A percentile compares a stretch with the other conserved stretches of the same genome.
Evolutionary conservation across 2,888 invertebrate genomes (phyloP).

Genomic region (Beris morrisii): DNA sequence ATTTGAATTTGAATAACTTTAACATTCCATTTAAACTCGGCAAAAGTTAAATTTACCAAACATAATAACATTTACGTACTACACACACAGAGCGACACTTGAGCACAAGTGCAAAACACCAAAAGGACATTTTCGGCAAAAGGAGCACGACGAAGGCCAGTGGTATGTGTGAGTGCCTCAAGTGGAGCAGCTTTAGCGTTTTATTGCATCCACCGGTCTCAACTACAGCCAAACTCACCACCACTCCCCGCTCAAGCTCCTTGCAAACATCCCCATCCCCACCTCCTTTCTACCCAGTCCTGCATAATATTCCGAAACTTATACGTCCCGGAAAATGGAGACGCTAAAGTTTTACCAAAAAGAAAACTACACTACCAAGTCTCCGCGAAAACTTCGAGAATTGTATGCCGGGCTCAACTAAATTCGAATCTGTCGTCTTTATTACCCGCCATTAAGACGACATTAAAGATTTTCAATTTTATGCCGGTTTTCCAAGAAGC

Average conservation of each 20-base stretch:
- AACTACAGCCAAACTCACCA: conserved; percentile 20
- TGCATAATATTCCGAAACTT: not conserved
- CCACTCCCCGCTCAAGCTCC: not conserved
- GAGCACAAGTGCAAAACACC: conserved; percentile 35
- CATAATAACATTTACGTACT: conserved; percentile 37
- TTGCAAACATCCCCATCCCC: no score
- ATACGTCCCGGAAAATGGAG: not conserved
- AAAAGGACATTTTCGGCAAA: conserved; percentile 17
- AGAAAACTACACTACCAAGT: not conserved
- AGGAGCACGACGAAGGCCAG: not conserved
- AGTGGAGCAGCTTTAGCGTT: conserved; percentile 27
- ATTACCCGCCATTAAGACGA: conserved; percentile 39
- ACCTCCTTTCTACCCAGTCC: not conserved
- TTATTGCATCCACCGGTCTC: conserved; percentile 10
- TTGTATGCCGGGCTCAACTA: conserved; percentile 12
- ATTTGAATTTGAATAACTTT: conserved; percentile 38
- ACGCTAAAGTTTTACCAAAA: conserved; percentile 14
- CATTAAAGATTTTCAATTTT: conserved; percentile 39
- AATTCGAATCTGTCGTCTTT: conserved; percentile 34
- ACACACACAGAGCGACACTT: conserved; percentile 21
- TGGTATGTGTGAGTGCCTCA: conserved; percentile 8
- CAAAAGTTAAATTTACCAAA: conserved; percentile 38
- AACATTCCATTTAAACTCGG: conserved; percentile 36
- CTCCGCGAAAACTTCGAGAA: no score
- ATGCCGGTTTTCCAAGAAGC: conserved; percentile 18